phyloP scores from a whole-genome alignment of 2,113 vertebrate species.

The Petrocephalus zakoni region DNA sequence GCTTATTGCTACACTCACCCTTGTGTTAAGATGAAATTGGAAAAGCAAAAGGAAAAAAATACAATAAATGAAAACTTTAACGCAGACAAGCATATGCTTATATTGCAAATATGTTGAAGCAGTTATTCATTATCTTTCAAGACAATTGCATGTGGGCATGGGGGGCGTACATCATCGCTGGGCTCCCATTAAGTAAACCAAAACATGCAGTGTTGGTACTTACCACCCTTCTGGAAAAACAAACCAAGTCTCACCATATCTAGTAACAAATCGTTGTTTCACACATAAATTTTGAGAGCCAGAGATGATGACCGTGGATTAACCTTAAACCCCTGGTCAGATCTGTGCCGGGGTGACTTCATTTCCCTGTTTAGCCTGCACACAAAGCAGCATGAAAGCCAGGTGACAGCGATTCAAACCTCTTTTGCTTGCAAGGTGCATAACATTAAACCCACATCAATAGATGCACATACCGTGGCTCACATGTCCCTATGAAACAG shows the following conservation, averaged over 20 bases:
- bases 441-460: slow-evolving; percentile 13
- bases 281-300: background rate
- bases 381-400: background rate
- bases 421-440: background rate
- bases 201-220: background rate
- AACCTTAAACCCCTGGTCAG: background rate
- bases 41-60: background rate
- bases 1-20: background rate
- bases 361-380: background rate
- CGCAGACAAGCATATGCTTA: background rate
- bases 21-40: background rate
- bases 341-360: background rate
- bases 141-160: background rate
- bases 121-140: background rate
- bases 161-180: background rate
- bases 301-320: background rate
- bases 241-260: background rate
- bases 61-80: background rate
- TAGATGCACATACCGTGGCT: background rate
- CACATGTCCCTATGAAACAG: background rate
- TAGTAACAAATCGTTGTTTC: background rate
- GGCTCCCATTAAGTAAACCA: background rate
- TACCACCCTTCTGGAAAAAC: background rate
- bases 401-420: background rate
- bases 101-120: background rate